Percentiles rank a stretch among this genome's conserved stretches.
Evolutionary conservation across 35 echinoderm and acorn worm genomes (phyloP).

Genomic region (Strongylocentrotus purpuratus): DNA sequence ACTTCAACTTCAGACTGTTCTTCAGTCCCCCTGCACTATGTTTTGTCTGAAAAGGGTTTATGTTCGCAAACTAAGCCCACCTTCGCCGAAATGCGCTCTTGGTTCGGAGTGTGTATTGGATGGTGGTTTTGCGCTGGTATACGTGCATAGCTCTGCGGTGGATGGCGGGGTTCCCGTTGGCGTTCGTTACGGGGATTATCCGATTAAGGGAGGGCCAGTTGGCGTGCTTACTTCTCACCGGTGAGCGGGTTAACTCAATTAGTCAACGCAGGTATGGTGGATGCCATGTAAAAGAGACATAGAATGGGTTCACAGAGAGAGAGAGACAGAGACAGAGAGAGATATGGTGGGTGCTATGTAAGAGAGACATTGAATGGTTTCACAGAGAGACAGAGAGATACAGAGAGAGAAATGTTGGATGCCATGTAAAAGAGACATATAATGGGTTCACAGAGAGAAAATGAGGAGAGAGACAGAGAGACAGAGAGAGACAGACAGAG

Average conservation of each 20-base stretch:
- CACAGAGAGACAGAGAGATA: neutral
- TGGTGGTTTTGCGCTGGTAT: neutral
- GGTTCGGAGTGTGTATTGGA: neutral
- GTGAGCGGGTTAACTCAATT: slow-evolving; percentile 41
- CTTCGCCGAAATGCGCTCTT: neutral
- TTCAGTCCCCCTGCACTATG: no score
- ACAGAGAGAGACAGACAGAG: neutral
- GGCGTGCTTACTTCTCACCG: neutral
- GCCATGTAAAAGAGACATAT: neutral
- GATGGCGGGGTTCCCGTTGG: neutral
- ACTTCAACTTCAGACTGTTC: no score
- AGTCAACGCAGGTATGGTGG: neutral
- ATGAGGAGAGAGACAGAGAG: neutral
- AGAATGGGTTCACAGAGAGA: neutral
- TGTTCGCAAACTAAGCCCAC: neutral
- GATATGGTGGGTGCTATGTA: neutral
- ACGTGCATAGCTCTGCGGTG: neutral
- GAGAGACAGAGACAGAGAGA: neutral
- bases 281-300: neutral
- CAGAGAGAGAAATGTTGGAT: neutral
- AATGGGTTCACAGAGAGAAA: neutral
- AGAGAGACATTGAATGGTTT: neutral
- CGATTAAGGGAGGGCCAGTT: slow-evolving; percentile 44
- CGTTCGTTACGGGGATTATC: slow-evolving; percentile 37
- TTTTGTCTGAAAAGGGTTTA: neutral